phyloP scores from a whole-genome alignment of 1,140 invertebrate species.

The Neuroterus valhalla region DNA sequence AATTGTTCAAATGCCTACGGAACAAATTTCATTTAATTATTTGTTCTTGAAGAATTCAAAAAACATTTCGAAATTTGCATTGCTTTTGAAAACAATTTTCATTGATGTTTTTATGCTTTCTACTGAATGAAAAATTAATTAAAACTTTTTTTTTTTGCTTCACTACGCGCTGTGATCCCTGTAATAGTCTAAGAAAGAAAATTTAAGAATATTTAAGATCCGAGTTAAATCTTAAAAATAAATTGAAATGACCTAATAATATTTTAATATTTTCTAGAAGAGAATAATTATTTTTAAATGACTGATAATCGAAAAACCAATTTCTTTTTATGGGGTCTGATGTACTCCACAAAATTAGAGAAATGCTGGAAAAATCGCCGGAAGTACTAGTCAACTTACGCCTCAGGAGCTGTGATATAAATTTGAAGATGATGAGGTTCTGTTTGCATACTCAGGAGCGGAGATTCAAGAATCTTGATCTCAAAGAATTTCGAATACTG shows the following conservation, averaged over 20 bases:
- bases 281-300: not conserved
- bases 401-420: not conserved
- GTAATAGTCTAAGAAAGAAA: too few relatives aligned
- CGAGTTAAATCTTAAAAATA: too few relatives aligned
- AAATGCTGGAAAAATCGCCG: not conserved
- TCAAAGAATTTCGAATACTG: not conserved
- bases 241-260: not conserved
- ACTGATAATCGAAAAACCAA: not conserved
- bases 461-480: not conserved
- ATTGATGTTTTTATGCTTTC: too few relatives aligned
- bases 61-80: too few relatives aligned
- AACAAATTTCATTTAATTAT: too few relatives aligned
- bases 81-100: too few relatives aligned
- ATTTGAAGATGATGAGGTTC: slow-evolving; percentile 5
- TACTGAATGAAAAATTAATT: too few relatives aligned
- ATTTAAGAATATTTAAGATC: too few relatives aligned
- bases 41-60: too few relatives aligned
- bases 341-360: slow-evolving; percentile 12
- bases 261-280: not conserved
- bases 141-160: too few relatives aligned
- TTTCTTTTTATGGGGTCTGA: slow-evolving; percentile 24
- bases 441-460: slow-evolving; percentile 14
- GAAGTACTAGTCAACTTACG: slow-evolving; percentile 1
- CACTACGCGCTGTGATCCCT: too few relatives aligned
- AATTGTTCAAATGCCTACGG: too few relatives aligned